Base-by-base conservation (phyloP, 2,797 vertebrate genomes). In the Myiotriccus ornatus region DNA sequence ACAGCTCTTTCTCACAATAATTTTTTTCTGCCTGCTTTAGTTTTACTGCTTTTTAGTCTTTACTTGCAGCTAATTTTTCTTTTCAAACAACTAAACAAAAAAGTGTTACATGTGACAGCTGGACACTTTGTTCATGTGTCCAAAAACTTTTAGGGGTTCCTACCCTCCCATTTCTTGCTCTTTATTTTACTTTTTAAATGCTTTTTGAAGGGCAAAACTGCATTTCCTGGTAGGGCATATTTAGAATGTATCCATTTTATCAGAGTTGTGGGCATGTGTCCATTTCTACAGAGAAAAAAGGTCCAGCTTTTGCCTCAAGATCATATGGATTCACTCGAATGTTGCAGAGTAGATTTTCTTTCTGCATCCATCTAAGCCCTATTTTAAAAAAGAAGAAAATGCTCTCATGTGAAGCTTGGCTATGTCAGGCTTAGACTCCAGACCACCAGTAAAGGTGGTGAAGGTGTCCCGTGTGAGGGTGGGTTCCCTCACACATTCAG, bases 251-350 rank as follows among this genome's bases (percentile, higher is more conserved):
- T 43, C 8, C 1, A 0, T 23, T 19, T 62, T 64, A 20, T 8
- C 22, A 50, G 53, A 69, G 47, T 14, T 84, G 47, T 50, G 37
- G 17, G 27, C 2, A 0, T 12, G 18, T 25, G 7, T 43, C 47
- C 17, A 1, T 68, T 81, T 62, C 14, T 71, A 8, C 8, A 21
- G 28, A 56, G 30, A 65, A 50, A 56, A 74, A 68, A 84, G 13
- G 20, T 49, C 7, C 10, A 43, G 25, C 18, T 75, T 92, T 75
- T 73, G 15, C 43, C 34, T 92, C 21, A 12, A 41, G 20, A 43
- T 44, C 24, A 4, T 2, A 5, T 1, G 9, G 28, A 17, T 64
- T 49, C 53, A 55, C 17, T 49, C 1, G 0, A 24, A 22, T 7
- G 27, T 14, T 30, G 13, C 46, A 27, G 32, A 60, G 39, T 49